Conservation (phyloP, 2,888 invertebrate genomes). For the Drosophila formosana region DNA sequence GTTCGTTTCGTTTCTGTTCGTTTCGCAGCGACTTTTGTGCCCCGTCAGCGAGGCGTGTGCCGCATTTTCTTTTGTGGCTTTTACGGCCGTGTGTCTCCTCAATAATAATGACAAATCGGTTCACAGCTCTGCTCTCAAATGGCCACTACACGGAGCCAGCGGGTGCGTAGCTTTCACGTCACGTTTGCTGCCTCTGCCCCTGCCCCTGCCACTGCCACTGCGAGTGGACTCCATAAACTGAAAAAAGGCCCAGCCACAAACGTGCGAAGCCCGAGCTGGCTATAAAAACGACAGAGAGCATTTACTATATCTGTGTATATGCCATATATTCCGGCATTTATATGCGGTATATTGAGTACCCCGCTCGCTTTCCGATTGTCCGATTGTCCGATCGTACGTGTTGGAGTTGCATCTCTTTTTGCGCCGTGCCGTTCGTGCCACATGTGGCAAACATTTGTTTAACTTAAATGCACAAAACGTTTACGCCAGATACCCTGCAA, state of each 20-base stretch:
- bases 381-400: constrained; percentile 6
- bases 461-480: constrained; percentile 36
- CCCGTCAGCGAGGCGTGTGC: constrained; percentile 35
- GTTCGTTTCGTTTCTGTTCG: too few species aligned
- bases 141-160: constrained; percentile 9
- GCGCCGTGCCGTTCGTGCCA: too few species aligned
- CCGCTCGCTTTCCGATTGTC: constrained; percentile 1
- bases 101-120: constrained; percentile 79
- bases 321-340: constrained; percentile 28
- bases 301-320: constrained; percentile 25
- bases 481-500: constrained; percentile 1
- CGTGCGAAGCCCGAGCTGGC: constrained; percentile 75
- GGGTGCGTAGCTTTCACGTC: constrained; percentile 61
- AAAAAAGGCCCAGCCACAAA: constrained; percentile 64
- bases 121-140: constrained; percentile 44
- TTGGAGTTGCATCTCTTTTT: constrained; percentile 13
- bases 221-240: constrained; percentile 72
- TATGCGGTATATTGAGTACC: constrained; percentile 11
- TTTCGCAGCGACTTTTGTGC: constrained; percentile 50
- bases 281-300: constrained; percentile 56
- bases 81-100: constrained; percentile 63
- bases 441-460: constrained; percentile 49
- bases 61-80: constrained; percentile 34
- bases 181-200: constrained; percentile 53
- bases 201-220: constrained; percentile 31